phyloP scores from a whole-genome alignment of 1,140 invertebrate species.

The Drosophila ambigua region DNA sequence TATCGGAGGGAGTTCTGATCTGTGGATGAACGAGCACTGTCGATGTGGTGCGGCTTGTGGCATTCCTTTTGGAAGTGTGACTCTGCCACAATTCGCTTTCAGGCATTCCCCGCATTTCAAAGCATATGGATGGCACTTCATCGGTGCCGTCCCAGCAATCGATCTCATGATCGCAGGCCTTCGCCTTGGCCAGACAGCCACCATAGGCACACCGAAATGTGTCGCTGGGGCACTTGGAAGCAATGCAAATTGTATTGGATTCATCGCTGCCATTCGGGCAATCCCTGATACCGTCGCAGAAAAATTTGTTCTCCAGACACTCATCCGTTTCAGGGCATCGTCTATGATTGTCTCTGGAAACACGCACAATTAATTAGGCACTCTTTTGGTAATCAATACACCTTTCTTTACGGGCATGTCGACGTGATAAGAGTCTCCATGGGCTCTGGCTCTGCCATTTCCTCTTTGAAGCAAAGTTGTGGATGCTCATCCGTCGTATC shows the following conservation, averaged over 20 bases:
- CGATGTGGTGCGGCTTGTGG: neutral
- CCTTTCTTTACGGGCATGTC: slow-evolving; percentile 14
- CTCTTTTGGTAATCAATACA: neutral
- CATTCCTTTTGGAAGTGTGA: neutral
- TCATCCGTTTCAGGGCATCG: slow-evolving; percentile 16
- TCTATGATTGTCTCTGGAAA: neutral
- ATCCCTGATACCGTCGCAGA: slow-evolving; percentile 84
- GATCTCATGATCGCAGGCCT: slow-evolving; percentile 85
- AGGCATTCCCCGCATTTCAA: neutral
- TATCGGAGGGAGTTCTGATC: neutral
- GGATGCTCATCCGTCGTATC: slow-evolving; percentile 87
- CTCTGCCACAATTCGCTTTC: too few relatives aligned
- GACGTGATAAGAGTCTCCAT: too few relatives aligned
- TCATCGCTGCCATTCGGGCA: slow-evolving; percentile 87
- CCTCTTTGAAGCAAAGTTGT: neutral
- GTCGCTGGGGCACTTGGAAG: slow-evolving; percentile 72
- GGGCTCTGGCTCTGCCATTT: neutral
- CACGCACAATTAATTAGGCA: neutral
- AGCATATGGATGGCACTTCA: slow-evolving; percentile 84
- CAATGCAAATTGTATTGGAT: slow-evolving; percentile 53
- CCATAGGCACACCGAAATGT: slow-evolving; percentile 86
- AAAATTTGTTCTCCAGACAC: slow-evolving; percentile 28
- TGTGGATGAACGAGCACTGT: neutral
- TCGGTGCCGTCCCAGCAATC: slow-evolving; percentile 90
- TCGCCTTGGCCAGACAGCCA: slow-evolving; percentile 85